Evolutionary conservation across 2,888 invertebrate species (phyloP), one percentile per base, ranked within the genome.

Genomic region (Leptinotarsa haldemani): DNA sequence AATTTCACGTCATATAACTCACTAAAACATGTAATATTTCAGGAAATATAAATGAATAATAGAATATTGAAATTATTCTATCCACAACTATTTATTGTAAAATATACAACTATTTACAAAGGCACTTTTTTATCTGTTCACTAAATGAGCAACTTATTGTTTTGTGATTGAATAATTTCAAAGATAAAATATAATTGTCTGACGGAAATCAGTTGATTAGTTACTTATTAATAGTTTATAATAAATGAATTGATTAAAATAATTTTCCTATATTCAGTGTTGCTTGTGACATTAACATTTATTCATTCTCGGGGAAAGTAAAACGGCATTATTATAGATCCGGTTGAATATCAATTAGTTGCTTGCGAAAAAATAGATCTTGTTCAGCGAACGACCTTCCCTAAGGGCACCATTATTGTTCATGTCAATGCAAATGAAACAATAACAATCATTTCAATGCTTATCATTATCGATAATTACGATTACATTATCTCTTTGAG

Each of bases 251-350:
- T 50, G 16, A 22, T 50, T 25, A 22, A 20, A 50, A 12, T 50
- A 52, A 50, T 48, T 1, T 13, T 63, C 15, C 48, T 65, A 65
- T 52, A 47, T 48, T 71, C 25, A 47, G 56, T 66, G 58, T 48
- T 15, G 18, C 47, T 56, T 47, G 58, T 16, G 56, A 58, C 20
- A 66, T 65, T 71, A 66, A 13, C 61, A 40, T 22, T 70, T 65
- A 70, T 65, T 52, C 16, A 61, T 53, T 30, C 64, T 65, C 16
- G 20, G 61, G 56, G 69, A 73, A 73, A 69, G 69, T 65, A 69
- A 65, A 72, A 65, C 48, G 46, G 46, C 68, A 53, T 63, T 65
- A 63, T 68, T 16, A 52, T 18, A 71, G 71, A 71, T 71, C 71
- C 71, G 71, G 71, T 71, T 71, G 71, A 56, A 71, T 65, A 65